Evolutionary conservation across 2,113 vertebrate genomes (phyloP).

Genomic region (Mugil cephalus): DNA sequence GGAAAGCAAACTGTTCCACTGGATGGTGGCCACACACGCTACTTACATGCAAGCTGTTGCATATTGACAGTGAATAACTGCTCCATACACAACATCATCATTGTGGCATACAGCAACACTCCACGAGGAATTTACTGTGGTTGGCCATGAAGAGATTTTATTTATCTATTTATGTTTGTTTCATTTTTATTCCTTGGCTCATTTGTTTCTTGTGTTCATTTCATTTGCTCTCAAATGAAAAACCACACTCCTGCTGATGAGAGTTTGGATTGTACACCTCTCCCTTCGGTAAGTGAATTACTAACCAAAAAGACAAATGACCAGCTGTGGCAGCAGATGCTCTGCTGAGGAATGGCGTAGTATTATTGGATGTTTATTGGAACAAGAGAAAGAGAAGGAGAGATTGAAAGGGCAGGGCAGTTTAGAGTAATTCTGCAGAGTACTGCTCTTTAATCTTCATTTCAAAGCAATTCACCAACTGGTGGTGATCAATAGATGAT

Average conservation of each 20-base stretch:
- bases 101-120: conserved; percentile 16
- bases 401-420: conserved; percentile 39
- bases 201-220: conserved; percentile 50
- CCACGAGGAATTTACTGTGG: conserved; percentile 17
- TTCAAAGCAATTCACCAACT: conserved; percentile 54
- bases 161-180: conserved; percentile 42
- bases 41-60: conserved; percentile 67
- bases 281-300: conserved; percentile 60
- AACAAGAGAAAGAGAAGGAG: conserved; percentile 37
- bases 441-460: conserved; percentile 65
- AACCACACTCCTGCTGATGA: conserved; percentile 52
- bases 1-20: conserved; percentile 57
- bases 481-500: conserved; percentile 60
- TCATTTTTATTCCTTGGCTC: conserved; percentile 31
- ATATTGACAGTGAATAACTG: conserved; percentile 51
- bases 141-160: conserved; percentile 24
- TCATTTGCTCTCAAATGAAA: conserved; percentile 59
- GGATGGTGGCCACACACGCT: conserved; percentile 44
- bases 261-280: conserved; percentile 37
- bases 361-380: conserved; percentile 68
- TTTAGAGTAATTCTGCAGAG: conserved; percentile 41
- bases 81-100: conserved; percentile 32
- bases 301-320: conserved; percentile 71
- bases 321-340: conserved; percentile 62
- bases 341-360: conserved; percentile 53